Evolutionary conservation across 2,113 vertebrate species (phyloP).

Genomic region (Pica pica): DNA sequence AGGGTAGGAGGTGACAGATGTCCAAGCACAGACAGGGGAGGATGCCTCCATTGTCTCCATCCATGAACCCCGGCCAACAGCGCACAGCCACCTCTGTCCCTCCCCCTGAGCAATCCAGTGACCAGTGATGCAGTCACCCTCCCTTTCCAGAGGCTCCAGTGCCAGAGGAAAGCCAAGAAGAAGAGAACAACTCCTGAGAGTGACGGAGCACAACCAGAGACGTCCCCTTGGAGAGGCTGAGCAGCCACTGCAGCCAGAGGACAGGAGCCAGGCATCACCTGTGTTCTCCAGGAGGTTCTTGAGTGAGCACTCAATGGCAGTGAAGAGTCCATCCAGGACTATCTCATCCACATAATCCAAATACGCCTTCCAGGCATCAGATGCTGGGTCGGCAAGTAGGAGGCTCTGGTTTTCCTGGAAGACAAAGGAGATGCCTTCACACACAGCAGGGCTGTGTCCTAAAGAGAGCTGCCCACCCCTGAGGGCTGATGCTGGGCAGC

Average conservation of each 20-base stretch:
- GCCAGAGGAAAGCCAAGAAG: neutral
- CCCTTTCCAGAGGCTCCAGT: neutral
- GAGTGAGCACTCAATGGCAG: slow-evolving; percentile 83
- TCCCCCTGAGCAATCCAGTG: neutral
- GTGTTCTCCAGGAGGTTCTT: slow-evolving; percentile 89
- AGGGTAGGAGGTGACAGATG: neutral
- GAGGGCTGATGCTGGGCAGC: neutral
- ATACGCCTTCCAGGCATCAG: slow-evolving; percentile 83
- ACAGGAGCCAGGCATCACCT: slow-evolving; percentile 64
- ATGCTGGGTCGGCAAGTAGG: slow-evolving; percentile 76
- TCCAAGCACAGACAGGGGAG: neutral
- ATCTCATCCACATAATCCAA: slow-evolving; percentile 87
- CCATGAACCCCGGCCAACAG: neutral
- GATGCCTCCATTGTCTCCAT: neutral
- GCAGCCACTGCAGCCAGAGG: neutral
- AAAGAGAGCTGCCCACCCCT: neutral
- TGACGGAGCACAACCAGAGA: neutral
- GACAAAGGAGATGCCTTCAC: neutral
- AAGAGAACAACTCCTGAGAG: neutral
- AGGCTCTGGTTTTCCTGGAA: slow-evolving; percentile 83
- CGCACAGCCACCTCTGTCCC: neutral
- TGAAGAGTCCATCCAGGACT: slow-evolving; percentile 87
- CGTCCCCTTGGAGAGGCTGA: neutral
- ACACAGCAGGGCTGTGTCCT: neutral
- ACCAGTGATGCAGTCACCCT: neutral